Evolutionary conservation across 2,888 invertebrate species (phyloP), one percentile per base, ranked within the genome.

Genomic region (Apamea anceps): DNA sequence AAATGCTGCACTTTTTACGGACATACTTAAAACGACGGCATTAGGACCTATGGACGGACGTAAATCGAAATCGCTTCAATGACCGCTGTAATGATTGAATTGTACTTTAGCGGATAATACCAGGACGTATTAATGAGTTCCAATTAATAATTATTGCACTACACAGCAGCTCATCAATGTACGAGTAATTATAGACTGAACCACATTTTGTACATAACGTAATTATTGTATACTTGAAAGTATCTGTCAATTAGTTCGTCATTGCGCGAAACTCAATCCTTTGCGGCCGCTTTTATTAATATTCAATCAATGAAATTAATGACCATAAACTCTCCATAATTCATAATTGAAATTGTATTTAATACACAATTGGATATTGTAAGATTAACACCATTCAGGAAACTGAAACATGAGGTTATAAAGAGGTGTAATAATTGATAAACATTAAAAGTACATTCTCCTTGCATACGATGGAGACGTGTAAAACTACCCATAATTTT

Each of bases 1-100:
- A 87, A 73, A 32, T 65, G 66, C 80, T 65, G 71, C 37, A 68
- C 28, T 87, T 79, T 77, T 82, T 78, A 77, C 32, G 68, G 28
- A 67, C 70, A 8, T 80, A 71, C 57, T 80, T 71, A 60, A 84
- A 88, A 77, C 63, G 76, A 72, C 45, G 28, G 8, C 21, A 57
- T 84, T 42, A 67, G 18, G 62, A 63, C 42, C 42, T 73, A 75
- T 75, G 63, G 72, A 78, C n/a, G 51, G 32, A 70, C 60, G 60
- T 45, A 66, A 66, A 77, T 70, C 63, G 12, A 32, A 48, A 60
- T 37, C 25, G 65, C 66, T 77, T 82, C 73, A 77, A 13, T 75
- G 77, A 75, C 54, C 74, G 72, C n/a, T 51, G 15, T 70, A 57
- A 70, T 70, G 0, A 62, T 75, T n/a, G 0, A 51, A 65, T 60